Evolutionary conservation across 2,113 vertebrate species (phyloP).

Genomic region (Pipra filicauda): DNA sequence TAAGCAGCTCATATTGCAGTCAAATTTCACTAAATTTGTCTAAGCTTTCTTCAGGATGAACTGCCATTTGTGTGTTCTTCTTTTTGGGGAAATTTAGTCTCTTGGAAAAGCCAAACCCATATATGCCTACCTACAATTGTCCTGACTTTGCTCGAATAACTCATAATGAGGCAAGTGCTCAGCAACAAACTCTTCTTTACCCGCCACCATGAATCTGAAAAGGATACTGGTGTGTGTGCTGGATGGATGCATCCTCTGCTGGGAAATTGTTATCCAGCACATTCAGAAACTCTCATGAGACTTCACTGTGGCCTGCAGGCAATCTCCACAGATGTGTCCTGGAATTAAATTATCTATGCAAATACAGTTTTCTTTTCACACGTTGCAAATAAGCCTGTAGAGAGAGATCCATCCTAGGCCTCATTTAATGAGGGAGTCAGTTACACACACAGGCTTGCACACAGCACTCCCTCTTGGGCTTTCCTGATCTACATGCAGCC

Average conservation of each 20-base stretch:
- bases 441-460: neutral
- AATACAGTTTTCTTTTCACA: constrained; percentile 24
- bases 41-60: neutral
- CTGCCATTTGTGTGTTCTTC: neutral
- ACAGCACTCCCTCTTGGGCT: neutral
- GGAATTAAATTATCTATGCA: constrained; percentile 32
- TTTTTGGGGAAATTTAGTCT: neutral
- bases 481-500: neutral
- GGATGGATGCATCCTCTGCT: neutral
- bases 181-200: neutral
- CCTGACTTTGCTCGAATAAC: neutral
- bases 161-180: neutral
- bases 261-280: neutral
- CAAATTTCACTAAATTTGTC: neutral
- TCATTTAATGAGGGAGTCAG: neutral
- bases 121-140: too few species aligned
- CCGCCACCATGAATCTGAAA: neutral
- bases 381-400: neutral
- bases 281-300: neutral
- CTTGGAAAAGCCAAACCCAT: neutral
- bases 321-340: constrained; percentile 24
- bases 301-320: constrained; percentile 13
- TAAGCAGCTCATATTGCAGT: neutral
- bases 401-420: neutral
- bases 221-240: neutral